Evolutionary conservation across 2,113 vertebrate species (phyloP).

Genomic region (Seriola rivoliana): DNA sequence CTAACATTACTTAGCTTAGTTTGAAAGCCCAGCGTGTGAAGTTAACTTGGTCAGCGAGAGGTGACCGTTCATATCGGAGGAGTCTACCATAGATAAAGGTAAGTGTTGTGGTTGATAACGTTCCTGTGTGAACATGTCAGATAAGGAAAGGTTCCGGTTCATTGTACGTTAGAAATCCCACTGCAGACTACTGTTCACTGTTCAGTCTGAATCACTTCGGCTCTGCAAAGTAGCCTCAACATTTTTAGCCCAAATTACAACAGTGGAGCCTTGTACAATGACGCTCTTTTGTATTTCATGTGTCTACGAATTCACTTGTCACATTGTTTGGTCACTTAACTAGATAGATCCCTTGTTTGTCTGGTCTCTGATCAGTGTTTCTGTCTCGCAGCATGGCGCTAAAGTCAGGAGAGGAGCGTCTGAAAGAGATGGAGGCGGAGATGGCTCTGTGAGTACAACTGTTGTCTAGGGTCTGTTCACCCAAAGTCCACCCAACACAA

Average conservation of each 20-base stretch:
- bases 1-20: background rate
- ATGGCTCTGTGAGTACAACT: slow-evolving; percentile 92
- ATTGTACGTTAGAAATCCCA: background rate
- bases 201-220: background rate
- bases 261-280: background rate
- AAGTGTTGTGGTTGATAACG: background rate
- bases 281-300: background rate
- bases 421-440: slow-evolving; percentile 96
- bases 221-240: background rate
- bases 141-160: background rate
- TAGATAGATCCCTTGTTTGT: background rate
- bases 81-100: background rate
- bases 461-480: background rate
- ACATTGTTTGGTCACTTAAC: background rate
- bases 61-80: background rate
- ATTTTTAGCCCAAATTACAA: background rate
- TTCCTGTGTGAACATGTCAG: too few relatives aligned
- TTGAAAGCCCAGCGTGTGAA: background rate
- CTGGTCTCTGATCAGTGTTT: background rate
- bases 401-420: slow-evolving; percentile 90
- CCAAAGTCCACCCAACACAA: background rate
- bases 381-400: slow-evolving; percentile 80
- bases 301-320: background rate
- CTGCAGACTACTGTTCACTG: background rate
- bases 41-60: background rate